Conservation (phyloP, 2,797 vertebrate species). For the Synanceia verrucosa region DNA sequence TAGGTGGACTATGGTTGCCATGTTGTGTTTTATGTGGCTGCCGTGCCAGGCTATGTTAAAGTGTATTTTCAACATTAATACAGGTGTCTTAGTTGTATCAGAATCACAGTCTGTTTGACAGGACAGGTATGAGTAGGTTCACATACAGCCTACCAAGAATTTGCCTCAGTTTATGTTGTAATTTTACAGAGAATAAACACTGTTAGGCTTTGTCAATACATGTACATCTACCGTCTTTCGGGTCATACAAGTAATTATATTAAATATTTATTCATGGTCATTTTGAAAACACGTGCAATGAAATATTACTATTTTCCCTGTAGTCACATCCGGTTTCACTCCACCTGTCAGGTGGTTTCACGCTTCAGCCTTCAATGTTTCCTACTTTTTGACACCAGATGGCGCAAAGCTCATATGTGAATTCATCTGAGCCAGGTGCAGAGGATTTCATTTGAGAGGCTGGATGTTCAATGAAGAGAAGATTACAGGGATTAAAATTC, state of each 20-base stretch:
- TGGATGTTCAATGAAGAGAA: background rate
- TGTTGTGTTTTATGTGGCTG: too few species aligned
- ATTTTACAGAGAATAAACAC: background rate
- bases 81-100: too few species aligned
- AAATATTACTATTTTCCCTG: background rate
- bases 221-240: background rate
- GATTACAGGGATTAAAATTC: background rate
- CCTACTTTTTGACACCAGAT: conserved; percentile 54
- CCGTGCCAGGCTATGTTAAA: too few species aligned
- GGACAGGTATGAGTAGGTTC: too few species aligned
- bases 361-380: conserved; percentile 35
- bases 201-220: background rate
- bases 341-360: background rate
- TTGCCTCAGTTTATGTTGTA: too few species aligned
- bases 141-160: too few species aligned
- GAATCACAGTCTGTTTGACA: too few species aligned
- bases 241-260: background rate
- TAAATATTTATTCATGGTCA: background rate
- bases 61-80: too few species aligned
- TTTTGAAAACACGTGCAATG: background rate
- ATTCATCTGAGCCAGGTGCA: background rate
- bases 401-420: conserved; percentile 48
- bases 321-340: background rate
- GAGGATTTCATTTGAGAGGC: background rate
- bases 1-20: too few species aligned